Conservation (phyloP, 2,888 invertebrate genomes). For the Lithophane leautieri region DNA sequence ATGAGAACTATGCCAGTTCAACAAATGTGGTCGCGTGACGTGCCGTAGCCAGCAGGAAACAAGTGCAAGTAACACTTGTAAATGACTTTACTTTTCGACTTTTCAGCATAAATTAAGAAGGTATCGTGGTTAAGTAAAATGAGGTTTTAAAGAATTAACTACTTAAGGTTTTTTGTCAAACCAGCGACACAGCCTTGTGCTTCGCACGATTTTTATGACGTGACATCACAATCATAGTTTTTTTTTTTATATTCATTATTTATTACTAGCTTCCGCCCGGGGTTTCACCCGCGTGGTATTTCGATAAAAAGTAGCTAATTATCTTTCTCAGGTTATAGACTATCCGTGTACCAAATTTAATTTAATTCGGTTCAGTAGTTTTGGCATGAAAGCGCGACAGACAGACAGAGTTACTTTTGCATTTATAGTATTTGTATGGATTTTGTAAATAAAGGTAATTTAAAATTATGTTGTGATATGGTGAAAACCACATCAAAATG, state of each 20-base stretch:
- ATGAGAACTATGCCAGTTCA: conserved; percentile 15
- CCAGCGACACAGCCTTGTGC: no score
- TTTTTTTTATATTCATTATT: no score
- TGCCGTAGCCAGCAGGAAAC: neutral
- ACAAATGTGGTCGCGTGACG: conserved; percentile 52
- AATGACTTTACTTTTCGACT: conserved; percentile 29
- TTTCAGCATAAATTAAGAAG: conserved; percentile 1
- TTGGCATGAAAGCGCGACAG: no score
- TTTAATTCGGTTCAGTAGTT: no score
- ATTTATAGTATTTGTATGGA: no score
- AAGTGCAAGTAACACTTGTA: conserved; percentile 50
- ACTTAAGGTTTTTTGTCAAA: no score
- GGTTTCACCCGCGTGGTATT: no score
- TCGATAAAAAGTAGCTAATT: no score
- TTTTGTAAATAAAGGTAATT: neutral
- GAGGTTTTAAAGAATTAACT: neutral
- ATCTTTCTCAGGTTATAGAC: no score
- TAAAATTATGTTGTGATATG: neutral
- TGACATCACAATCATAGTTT: neutral
- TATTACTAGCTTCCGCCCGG: no score
- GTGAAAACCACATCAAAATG: neutral
- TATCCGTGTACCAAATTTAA: no score
- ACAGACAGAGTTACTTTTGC: no score
- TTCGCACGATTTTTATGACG: neutral
- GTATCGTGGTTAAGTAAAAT: neutral